A percentile compares a stretch with the other conserved stretches of the same genome.
These are phyloP conservation scores for Muscidifurax raptorellus DNA, from an alignment of 1,140 invertebrate species.

Conservation along the genomic window DNA sequence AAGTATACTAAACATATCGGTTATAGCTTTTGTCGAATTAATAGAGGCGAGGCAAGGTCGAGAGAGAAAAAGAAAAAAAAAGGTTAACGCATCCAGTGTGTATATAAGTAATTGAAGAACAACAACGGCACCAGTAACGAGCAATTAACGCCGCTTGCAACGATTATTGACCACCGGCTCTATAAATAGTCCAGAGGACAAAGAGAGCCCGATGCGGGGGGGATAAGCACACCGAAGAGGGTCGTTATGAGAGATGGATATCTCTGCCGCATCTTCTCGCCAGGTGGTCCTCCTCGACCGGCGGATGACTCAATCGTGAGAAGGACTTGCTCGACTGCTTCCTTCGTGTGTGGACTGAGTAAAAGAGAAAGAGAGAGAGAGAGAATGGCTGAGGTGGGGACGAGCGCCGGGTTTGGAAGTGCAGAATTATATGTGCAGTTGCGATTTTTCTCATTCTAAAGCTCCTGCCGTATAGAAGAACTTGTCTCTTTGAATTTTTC, in stretches of 20 bases:
- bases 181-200: slow-evolving; percentile 15
- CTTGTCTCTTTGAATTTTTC: too few species aligned
- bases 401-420: background rate
- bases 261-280: background rate
- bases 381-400: background rate
- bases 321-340: slow-evolving; percentile 66
- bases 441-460: background rate
- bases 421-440: background rate
- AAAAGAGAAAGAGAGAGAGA: background rate
- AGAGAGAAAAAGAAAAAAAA: background rate
- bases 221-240: slow-evolving; percentile 35
- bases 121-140: background rate
- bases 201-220: slow-evolving; percentile 5
- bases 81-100: too few species aligned
- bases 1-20: too few species aligned
- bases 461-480: too few species aligned
- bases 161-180: background rate
- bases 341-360: slow-evolving; percentile 34
- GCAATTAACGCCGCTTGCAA: slow-evolving; percentile 17
- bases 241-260: slow-evolving; percentile 34
- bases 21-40: too few species aligned
- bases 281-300: slow-evolving; percentile 70
- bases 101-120: too few species aligned
- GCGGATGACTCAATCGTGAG: slow-evolving; percentile 73
- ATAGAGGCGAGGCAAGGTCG: background rate